A percentile compares a stretch with the other conserved stretches of the same genome.
Evolutionary conservation across 35 echinoderm and acorn worm species (phyloP).

Genomic region (Chiridota heheva): DNA sequence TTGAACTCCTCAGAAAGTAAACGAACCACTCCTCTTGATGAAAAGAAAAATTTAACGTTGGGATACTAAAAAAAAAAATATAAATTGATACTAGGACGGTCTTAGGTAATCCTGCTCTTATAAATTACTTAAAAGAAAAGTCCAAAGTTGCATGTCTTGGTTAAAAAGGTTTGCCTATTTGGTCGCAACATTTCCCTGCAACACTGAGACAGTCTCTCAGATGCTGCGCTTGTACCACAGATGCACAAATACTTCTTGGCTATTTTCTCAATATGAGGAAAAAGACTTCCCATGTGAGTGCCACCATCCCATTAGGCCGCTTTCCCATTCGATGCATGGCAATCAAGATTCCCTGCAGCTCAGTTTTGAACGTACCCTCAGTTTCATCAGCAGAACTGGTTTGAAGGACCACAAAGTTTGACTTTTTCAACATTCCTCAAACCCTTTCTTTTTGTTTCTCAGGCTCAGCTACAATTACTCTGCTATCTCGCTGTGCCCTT

Average conservation of each 20-base stretch:
- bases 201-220: constrained; percentile 35
- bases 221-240: constrained; percentile 29
- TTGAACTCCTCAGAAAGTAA: no score
- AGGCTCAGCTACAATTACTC: no score
- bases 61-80: no score
- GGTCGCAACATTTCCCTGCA: constrained; percentile 24
- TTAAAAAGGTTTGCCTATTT: constrained; percentile 22
- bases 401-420: no score
- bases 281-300: not conserved
- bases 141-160: constrained; percentile 14
- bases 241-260: constrained; percentile 38
- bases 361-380: no score
- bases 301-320: not conserved
- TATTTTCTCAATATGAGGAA: not conserved
- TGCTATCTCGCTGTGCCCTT: no score
- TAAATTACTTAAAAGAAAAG: constrained; percentile 21
- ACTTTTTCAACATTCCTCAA: not conserved
- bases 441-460: not conserved
- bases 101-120: no score
- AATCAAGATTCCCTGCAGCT: no score
- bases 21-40: no score
- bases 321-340: not conserved
- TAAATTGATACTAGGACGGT: no score
- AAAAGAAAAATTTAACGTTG: no score
- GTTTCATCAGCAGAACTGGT: no score